Conservation (phyloP, 2,113 vertebrate genomes). For the Ramphastos sulfuratus region DNA sequence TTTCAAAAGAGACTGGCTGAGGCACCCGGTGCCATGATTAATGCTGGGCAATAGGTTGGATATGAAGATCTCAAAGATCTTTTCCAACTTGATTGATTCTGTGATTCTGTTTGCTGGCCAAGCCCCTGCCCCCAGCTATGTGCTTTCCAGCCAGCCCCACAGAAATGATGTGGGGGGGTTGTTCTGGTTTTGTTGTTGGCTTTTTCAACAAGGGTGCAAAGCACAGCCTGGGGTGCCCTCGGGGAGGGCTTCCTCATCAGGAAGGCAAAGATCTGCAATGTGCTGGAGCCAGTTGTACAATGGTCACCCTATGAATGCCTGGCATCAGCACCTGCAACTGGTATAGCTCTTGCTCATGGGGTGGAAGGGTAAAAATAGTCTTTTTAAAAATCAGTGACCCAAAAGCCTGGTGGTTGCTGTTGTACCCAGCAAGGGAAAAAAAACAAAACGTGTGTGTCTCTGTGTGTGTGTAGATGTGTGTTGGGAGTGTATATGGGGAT, state of each 20-base stretch:
- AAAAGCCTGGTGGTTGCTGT: conserved; percentile 67
- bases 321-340: not conserved
- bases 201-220: not conserved
- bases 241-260: not conserved
- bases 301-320: not conserved
- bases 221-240: not conserved
- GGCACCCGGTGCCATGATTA: too few relatives aligned
- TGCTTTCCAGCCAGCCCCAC: not conserved
- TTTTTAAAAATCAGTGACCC: conserved; percentile 44
- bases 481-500: not conserved
- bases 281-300: not conserved
- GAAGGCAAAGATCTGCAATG: not conserved
- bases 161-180: fast-evolving
- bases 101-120: not conserved
- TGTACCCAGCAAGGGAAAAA: conserved; percentile 63
- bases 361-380: conserved; percentile 56
- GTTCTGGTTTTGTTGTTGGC: not conserved
- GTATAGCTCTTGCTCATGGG: conserved; percentile 16
- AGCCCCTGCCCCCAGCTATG: not conserved
- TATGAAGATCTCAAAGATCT: too few relatives aligned
- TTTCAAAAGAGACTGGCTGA: too few relatives aligned
- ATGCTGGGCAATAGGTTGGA: too few relatives aligned
- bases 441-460: not conserved
- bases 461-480: not conserved
- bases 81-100: too few relatives aligned